A percentile compares a stretch with the other conserved stretches of the same genome.
Evolutionary conservation across 1,140 invertebrate genomes (phyloP).

Genomic region (Hyles euphorbiae): DNA sequence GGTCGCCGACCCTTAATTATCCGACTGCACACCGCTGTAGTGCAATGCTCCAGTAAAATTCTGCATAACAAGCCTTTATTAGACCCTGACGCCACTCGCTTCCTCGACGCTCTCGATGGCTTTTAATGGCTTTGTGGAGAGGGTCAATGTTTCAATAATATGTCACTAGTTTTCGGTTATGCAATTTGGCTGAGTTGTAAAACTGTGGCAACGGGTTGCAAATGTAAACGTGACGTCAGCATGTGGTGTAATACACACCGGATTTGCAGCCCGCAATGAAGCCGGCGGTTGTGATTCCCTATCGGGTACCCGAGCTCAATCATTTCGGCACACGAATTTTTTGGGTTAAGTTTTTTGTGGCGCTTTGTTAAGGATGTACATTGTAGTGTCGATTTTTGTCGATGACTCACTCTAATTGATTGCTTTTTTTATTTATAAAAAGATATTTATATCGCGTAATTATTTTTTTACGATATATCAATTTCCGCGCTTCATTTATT

Average conservation of each 20-base stretch:
- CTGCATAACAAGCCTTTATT: constrained; percentile 72
- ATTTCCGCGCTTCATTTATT: no score
- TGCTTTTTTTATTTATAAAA: no score
- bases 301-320: constrained; percentile 41
- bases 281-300: constrained; percentile 35
- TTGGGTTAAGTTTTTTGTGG: no score
- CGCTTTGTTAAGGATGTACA: no score
- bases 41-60: constrained; percentile 73
- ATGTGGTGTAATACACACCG: constrained; percentile 26
- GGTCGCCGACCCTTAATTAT: constrained; percentile 68
- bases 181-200: no score
- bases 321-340: constrained; percentile 23
- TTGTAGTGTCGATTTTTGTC: no score
- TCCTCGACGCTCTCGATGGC: constrained; percentile 32
- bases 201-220: no score
- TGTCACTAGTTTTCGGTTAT: neutral
- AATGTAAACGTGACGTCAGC: neutral
- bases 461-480: no score
- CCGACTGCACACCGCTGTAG: constrained; percentile 44
- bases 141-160: neutral
- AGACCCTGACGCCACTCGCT: constrained; percentile 43
- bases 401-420: no score
- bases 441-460: no score
- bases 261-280: constrained; percentile 37
- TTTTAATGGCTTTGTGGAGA: constrained; percentile 24